Evolutionary conservation across 2,797 vertebrate species (phyloP), one percentile per base, ranked within the genome.

Genomic region (Enteromius thamalakanensis): DNA sequence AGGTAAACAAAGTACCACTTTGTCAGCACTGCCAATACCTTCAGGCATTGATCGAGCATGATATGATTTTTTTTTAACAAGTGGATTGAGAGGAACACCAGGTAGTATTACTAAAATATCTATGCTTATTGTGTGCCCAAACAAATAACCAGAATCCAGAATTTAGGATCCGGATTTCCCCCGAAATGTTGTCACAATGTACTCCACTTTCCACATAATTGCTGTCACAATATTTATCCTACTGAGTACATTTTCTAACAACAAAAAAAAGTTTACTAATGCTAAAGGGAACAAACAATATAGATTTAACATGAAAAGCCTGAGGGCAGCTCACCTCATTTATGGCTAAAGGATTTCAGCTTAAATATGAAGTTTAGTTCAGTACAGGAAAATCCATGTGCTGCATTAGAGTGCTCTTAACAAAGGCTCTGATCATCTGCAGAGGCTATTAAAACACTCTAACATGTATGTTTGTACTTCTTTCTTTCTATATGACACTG

Each of bases 381-480:
- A 42, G 14, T n/a, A 15, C 7, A 76, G n/a, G 47, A 62, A 72
- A 49, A 74, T 19, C 68, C 23, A 42, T 14, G 23, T 42, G 11
- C 32, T 62, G 40, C n/a, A 76, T 62, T 76, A 75, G 60, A 76
- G n/a, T 60, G 74, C 37, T 76, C 37, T 76, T 75, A 60, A 76
- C 72, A 76, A 51, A 51, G 23, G 4, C 15, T 53, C 15, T n/a
- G 29, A 29, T 53, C 47, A 49, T 53, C 49, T 74, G 71, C 29
- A 53, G 9, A 55, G 32, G 12, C 34, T 37, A 75, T 55, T 37
- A 55, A 34, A 51, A 37, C 29, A 60, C 34, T 76, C 51, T 3
- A 76, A 40, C 53, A 6, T 40, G n/a, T 9, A 3, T 74, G 21
- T 53, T 74, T 34, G 32, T 32, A 34, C 21, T 76, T n/a, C 0